Evolutionary conservation across 2,888 invertebrate genomes (phyloP).

Genomic region (Adela reaumurella): DNA sequence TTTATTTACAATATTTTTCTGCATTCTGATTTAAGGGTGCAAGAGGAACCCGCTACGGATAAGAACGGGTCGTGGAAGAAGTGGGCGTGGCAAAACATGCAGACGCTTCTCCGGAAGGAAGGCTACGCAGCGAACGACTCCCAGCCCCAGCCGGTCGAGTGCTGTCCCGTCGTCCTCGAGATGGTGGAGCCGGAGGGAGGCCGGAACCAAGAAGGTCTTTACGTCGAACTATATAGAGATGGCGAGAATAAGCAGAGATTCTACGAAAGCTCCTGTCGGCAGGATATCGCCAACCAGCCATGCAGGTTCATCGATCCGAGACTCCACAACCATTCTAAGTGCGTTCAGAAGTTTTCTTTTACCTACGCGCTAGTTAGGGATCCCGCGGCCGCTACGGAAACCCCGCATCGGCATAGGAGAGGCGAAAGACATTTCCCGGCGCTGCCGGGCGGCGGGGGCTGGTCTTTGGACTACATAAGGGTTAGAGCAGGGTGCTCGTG

Average conservation of each 20-base stretch:
- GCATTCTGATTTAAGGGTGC: slow-evolving; percentile 38
- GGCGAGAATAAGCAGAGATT: slow-evolving; percentile 67
- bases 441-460: slow-evolving; percentile 57
- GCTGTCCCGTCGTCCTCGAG: slow-evolving; percentile 77
- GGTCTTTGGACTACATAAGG: slow-evolving; percentile 79
- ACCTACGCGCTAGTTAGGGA: slow-evolving; percentile 79
- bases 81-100: slow-evolving; percentile 63
- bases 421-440: slow-evolving; percentile 32
- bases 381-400: slow-evolving; percentile 35
- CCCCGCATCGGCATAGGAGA: slow-evolving; percentile 31
- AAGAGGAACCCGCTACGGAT: slow-evolving; percentile 31
- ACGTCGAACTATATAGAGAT: slow-evolving; percentile 72
- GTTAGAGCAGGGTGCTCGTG: slow-evolving; percentile 84
- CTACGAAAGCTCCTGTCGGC: slow-evolving; percentile 75
- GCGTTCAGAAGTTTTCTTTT: slow-evolving; percentile 80
- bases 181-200: slow-evolving; percentile 77
- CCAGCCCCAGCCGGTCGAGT: slow-evolving; percentile 71
- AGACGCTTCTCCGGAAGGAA: slow-evolving; percentile 56
- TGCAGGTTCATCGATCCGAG: slow-evolving; percentile 73
- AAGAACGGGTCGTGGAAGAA: slow-evolving; percentile 48
- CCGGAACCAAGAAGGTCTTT: slow-evolving; percentile 66
- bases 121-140: slow-evolving; percentile 33
- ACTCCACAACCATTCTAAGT: slow-evolving; percentile 66
- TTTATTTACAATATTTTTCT: no score
- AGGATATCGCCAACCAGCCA: slow-evolving; percentile 65